These are phyloP conservation scores for Pteropus alecto DNA, from an alignment of 2,113 vertebrate genomes.

Conservation along the genomic window DNA sequence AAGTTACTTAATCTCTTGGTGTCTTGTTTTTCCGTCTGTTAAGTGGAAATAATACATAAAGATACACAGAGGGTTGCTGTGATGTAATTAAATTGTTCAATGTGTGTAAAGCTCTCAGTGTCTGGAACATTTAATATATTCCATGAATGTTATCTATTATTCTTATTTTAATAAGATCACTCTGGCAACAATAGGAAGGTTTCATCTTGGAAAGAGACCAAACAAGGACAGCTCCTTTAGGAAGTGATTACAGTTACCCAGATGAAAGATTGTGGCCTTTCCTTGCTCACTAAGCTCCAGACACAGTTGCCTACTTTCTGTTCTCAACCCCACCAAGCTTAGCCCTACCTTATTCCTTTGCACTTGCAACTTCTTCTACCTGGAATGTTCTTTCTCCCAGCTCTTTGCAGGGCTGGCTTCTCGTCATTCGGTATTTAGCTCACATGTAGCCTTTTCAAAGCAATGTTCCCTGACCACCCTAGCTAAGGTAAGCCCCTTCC, in stretches of 20 bases:
- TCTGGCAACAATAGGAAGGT: background rate
- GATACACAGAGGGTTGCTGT: background rate
- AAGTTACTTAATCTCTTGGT: background rate
- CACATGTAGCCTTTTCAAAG: background rate
- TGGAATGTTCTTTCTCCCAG: background rate
- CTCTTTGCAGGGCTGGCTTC: background rate
- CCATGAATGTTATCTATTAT: background rate
- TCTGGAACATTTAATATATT: background rate
- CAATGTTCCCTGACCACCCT: background rate
- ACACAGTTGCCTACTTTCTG: background rate
- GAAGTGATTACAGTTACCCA: background rate
- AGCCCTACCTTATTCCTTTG: background rate
- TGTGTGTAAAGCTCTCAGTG: background rate
- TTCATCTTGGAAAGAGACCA: background rate
- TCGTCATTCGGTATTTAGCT: background rate
- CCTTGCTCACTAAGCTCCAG: too few relatives aligned
- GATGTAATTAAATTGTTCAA: background rate
- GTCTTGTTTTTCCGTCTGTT: background rate
- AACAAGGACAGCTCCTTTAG: background rate
- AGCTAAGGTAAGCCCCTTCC: background rate
- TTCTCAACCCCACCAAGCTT: background rate
- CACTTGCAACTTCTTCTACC: background rate
- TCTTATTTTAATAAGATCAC: background rate
- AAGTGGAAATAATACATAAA: background rate
- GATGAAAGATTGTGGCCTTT: background rate